These are phyloP conservation scores for Psilopogon haemacephalus DNA, from an alignment of 2,113 vertebrate genomes.

Conservation along the genomic window DNA sequence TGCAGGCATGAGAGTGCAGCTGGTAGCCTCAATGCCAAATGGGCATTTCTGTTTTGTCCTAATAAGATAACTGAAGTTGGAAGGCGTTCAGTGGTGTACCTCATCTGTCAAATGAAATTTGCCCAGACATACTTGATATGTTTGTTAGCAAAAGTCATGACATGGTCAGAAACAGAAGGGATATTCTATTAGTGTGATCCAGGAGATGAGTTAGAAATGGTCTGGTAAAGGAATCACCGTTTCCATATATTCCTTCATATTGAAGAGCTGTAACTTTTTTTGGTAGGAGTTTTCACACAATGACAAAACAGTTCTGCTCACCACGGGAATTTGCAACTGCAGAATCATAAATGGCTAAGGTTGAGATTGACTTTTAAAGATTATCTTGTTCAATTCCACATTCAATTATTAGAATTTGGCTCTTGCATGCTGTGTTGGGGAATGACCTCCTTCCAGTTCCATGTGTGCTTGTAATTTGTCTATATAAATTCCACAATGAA, in stretches of 20 bases:
- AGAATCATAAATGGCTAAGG: not conserved
- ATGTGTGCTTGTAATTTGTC: not conserved
- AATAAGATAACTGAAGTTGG: not conserved
- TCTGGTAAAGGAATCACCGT: not conserved
- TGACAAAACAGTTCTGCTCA: not conserved
- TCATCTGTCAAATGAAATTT: not conserved
- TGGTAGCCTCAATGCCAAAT: not conserved
- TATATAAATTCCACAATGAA: not conserved
- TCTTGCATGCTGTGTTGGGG: not conserved
- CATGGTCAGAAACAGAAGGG: not conserved
- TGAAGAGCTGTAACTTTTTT: not conserved
- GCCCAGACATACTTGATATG: not conserved
- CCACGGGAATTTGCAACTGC: not conserved
- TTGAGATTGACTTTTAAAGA: not conserved
- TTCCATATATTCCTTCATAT: not conserved
- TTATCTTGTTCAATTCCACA: not conserved
- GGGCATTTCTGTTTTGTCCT: not conserved
- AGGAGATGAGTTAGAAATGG: not conserved
- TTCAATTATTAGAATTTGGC: not conserved
- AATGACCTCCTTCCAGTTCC: not conserved
- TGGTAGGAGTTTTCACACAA: not conserved
- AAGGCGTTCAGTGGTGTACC: not conserved
- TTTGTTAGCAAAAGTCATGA: too few species aligned
- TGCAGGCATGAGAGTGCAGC: not conserved
- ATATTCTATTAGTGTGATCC: not conserved